phyloP scores from a whole-genome alignment of 1,140 invertebrate species.

The Pseudoatta argentina region DNA sequence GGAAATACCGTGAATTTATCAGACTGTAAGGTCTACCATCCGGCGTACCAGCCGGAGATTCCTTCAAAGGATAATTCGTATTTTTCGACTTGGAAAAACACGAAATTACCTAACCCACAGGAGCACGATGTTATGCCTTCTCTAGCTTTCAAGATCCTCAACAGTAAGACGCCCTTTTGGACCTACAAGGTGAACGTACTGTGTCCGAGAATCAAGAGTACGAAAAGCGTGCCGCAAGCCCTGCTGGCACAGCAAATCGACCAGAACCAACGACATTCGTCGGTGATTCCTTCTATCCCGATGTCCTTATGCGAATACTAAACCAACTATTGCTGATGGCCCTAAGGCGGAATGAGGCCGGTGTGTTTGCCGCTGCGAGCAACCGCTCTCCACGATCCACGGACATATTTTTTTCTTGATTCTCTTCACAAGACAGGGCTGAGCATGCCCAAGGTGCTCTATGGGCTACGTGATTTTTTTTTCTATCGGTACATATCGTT shows the following conservation, averaged over 20 bases:
- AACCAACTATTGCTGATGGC: slow-evolving; percentile 82
- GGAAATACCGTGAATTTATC: slow-evolving; percentile 80
- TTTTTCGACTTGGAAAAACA: slow-evolving; percentile 88
- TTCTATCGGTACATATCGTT: slow-evolving; percentile 82
- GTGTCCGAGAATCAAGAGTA: slow-evolving; percentile 88
- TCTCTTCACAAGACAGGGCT: slow-evolving; percentile 80
- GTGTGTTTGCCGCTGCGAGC: slow-evolving; percentile 79
- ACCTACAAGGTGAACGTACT: slow-evolving; percentile 81
- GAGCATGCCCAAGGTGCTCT: slow-evolving; percentile 77
- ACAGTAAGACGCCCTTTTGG: slow-evolving; percentile 78
- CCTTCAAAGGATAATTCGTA: slow-evolving; percentile 87
- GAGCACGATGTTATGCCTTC: slow-evolving; percentile 86
- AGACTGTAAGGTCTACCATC: slow-evolving; percentile 76
- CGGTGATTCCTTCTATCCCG: slow-evolving; percentile 63
- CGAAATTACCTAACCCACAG: slow-evolving; percentile 75
- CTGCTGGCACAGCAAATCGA: slow-evolving; percentile 63
- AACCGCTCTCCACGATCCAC: slow-evolving; percentile 78
- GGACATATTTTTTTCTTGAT: slow-evolving; percentile 82
- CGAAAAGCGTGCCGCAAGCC: slow-evolving; percentile 86
- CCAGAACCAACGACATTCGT: slow-evolving; percentile 27
- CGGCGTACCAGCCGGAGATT: slow-evolving; percentile 77
- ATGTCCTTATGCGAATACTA: slow-evolving; percentile 59
- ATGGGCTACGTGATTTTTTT: slow-evolving; percentile 82
- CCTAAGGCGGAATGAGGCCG: slow-evolving; percentile 73
- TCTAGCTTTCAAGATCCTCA: slow-evolving; percentile 84